phyloP scores from a whole-genome alignment of 2,888 invertebrate species.

The Cataglyphis livida region DNA sequence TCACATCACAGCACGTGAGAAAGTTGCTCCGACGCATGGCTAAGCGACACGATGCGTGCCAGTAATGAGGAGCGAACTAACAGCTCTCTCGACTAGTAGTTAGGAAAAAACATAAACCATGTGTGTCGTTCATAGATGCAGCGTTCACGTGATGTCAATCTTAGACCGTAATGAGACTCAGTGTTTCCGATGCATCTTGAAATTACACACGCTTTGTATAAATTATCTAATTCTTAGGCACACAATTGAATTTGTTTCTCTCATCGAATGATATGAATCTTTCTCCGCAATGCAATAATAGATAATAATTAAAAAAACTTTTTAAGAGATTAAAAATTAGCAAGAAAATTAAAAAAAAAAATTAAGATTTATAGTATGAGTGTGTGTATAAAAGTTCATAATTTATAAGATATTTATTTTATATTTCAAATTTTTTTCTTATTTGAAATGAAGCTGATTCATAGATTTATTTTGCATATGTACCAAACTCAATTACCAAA shows the following conservation, averaged over 20 bases:
- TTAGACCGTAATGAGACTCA: conserved; percentile 21
- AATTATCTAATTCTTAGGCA: conserved; percentile 9
- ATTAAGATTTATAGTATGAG: background rate
- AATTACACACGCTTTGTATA: conserved; percentile 14
- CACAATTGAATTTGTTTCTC: conserved; percentile 22
- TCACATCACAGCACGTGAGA: conserved; percentile 63
- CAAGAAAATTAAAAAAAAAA: background rate
- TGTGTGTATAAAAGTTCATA: background rate
- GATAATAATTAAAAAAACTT: background rate
- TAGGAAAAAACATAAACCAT: conserved; percentile 19
- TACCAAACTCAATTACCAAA: background rate
- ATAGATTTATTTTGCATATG: background rate
- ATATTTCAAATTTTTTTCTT: background rate
- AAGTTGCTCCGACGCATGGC: conserved; percentile 48
- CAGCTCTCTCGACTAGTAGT: conserved; percentile 43
- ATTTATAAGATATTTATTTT: background rate
- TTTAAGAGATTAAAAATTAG: background rate
- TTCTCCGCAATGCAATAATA: background rate
- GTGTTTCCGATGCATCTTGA: conserved; percentile 27
- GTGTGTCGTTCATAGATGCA: conserved; percentile 35
- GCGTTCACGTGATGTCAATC: conserved; percentile 34
- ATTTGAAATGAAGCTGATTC: background rate
- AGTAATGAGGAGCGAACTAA: conserved; percentile 67
- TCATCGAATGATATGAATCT: background rate
- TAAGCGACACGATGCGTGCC: conserved; percentile 71